Base-by-base conservation (phyloP, 2,888 invertebrate species). In the Mythimna albipuncta region DNA sequence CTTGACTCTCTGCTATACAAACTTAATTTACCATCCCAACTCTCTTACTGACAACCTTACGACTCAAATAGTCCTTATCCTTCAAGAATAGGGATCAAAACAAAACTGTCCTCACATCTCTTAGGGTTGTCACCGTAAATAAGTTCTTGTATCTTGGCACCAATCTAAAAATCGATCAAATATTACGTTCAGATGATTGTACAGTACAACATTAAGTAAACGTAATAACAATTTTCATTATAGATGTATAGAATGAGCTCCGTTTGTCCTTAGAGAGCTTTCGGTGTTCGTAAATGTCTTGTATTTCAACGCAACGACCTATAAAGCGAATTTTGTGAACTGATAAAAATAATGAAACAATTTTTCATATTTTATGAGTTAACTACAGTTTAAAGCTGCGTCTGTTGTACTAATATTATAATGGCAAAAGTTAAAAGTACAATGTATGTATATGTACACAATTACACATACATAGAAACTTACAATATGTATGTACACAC, bases 1-100 rank as follows among this genome's bases (percentile, higher is more conserved):
- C 88, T 88, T 89, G 87, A 86, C 82, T 85, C 82, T 80, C 79
- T 77, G 69, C 81, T 68, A 79, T 76, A 77, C 81, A 83, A 86
- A 83, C 65, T 74, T 81, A 79, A 80, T 76, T 75, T 73, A 62
- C 63, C 13, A 69, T 32, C 54, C 54, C 35, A 41, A 66, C 66
- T 72, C 58, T 59, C 57, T 41, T 50, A 62, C 62, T 68, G 57
- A 75, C 67, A 84, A 54, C 69, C 67, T 65, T 81, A 55, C 19
- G 11, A 21, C 41, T 61, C 59, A 64, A 75, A 64, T 26, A 81
- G 69, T 55, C 68, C 47, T 65, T 74, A 66, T 52, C 16, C 9
- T 9, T 41, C 63, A 57, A 21, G 7, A 68, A 85, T 83, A 83
- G 66, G 38, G 78, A n/a, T 72, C 65, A 85, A 58, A 68, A 65